phyloP scores from a whole-genome alignment of 1,140 invertebrate genomes.

The Bilobella aurantiaca region DNA sequence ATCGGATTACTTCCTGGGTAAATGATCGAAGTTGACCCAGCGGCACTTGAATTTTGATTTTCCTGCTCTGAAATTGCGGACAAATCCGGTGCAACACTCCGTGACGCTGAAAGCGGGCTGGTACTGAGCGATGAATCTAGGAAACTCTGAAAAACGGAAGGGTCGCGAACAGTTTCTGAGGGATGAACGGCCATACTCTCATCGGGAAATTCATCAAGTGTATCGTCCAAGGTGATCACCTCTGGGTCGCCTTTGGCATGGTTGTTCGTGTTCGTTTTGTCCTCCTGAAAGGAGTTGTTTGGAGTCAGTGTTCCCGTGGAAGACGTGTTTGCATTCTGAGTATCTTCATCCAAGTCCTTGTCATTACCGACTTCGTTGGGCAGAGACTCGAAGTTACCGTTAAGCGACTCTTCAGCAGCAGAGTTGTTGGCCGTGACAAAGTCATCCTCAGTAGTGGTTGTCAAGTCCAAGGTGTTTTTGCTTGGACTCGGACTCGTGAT shows the following conservation, averaged over 20 bases:
- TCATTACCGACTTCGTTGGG: background rate
- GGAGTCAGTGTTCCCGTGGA: background rate
- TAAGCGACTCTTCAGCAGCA: background rate
- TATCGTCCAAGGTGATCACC: background rate
- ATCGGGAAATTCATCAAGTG: conserved; percentile 11
- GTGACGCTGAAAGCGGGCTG: conserved; percentile 12
- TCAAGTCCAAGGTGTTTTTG: background rate
- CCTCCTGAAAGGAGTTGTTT: background rate
- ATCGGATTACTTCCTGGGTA: background rate
- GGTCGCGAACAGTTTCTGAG: conserved; percentile 4
- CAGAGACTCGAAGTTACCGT: background rate
- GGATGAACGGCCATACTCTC: conserved; percentile 21
- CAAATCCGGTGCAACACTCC: conserved; percentile 18
- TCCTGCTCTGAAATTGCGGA: background rate
- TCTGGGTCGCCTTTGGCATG: background rate
- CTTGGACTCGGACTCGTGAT: background rate
- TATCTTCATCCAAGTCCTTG: background rate
- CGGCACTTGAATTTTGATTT: background rate
- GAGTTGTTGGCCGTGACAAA: conserved; percentile 4
- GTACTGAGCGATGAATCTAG: background rate
- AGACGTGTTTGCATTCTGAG: background rate
- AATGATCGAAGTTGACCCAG: no score
- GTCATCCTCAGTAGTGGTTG: background rate
- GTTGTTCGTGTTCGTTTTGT: background rate
- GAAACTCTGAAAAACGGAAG: background rate